Percentiles rank a stretch among this genome's conserved stretches.
These are phyloP conservation scores for Asteroscopus sphinx DNA, from an alignment of 2,888 invertebrate genomes.

Conservation along the genomic window DNA sequence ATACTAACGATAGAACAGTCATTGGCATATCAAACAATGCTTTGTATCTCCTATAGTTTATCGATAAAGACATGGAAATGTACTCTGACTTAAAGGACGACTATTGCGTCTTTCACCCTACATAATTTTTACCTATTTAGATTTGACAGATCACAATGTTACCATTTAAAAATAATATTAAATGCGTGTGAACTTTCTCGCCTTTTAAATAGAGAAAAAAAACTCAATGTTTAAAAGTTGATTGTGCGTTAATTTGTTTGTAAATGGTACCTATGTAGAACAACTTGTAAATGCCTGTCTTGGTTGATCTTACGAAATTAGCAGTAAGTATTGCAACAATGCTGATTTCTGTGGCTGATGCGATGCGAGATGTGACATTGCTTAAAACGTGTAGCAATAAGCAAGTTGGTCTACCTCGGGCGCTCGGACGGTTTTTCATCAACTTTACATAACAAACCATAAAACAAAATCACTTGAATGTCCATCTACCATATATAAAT, in stretches of 20 bases:
- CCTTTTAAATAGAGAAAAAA: not conserved
- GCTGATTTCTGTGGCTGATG: too few relatives aligned
- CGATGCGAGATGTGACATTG: constrained; percentile 22
- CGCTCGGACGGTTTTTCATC: not conserved
- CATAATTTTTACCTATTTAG: not conserved
- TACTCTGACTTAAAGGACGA: constrained; percentile 20
- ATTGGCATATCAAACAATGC: constrained; percentile 65
- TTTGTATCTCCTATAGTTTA: constrained; percentile 47
- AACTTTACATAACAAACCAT: too few relatives aligned
- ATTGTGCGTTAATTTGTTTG: not conserved
- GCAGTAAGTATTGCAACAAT: constrained; percentile 30
- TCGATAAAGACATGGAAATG: constrained; percentile 38
- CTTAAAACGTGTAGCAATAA: constrained; percentile 29
- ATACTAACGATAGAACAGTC: constrained; percentile 64
- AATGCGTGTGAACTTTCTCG: not conserved
- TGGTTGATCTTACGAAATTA: constrained; percentile 20
- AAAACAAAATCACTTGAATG: too few relatives aligned
- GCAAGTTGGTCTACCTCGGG: constrained; percentile 7
- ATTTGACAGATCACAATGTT: constrained; percentile 9
- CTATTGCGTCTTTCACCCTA: constrained; percentile 28
- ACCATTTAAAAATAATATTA: constrained; percentile 9
- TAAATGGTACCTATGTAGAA: constrained; percentile 18
- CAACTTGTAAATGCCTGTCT: constrained; percentile 2
- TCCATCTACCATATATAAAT: too few relatives aligned
- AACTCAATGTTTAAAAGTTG: too few relatives aligned